Conservation (phyloP, 1,140 invertebrate genomes). For the Ganaspis sp. region DNA sequence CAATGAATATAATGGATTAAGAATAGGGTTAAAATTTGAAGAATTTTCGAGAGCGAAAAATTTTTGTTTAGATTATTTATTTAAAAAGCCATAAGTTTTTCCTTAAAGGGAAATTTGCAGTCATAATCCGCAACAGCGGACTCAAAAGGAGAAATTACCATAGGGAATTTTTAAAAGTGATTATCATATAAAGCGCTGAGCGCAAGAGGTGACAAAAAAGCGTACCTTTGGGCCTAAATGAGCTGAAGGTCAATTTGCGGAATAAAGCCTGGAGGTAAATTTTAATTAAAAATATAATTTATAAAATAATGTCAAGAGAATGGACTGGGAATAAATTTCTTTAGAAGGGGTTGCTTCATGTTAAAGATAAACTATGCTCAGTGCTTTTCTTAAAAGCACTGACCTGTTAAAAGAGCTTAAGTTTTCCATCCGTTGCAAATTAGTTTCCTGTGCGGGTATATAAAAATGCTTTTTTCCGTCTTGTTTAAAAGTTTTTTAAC, state of each 20-base stretch:
- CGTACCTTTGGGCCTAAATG: too few relatives aligned
- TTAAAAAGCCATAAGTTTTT: too few relatives aligned
- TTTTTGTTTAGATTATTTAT: too few relatives aligned
- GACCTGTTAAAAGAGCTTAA: constrained; percentile 22
- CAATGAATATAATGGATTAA: too few relatives aligned
- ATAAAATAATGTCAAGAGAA: background rate
- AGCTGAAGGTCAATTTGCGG: background rate
- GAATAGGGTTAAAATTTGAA: too few relatives aligned
- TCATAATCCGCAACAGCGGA: too few relatives aligned
- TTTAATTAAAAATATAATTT: constrained; percentile 25
- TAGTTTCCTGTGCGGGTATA: constrained; percentile 2
- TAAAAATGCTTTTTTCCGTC: background rate
- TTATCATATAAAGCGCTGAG: too few relatives aligned
- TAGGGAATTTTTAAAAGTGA: too few relatives aligned
- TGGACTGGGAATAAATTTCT: background rate
- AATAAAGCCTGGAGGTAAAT: background rate
- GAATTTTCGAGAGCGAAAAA: too few relatives aligned
- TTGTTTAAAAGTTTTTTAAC: constrained; percentile 19
- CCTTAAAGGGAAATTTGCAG: too few relatives aligned
- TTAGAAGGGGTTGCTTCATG: background rate
- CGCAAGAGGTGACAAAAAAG: too few relatives aligned
- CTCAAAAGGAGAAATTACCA: too few relatives aligned
- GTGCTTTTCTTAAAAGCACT: constrained; percentile 23
- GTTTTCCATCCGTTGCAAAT: constrained; percentile 23
- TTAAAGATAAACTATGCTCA: background rate